These are phyloP conservation scores for Ochropacha duplaris DNA, from an alignment of 2,888 invertebrate species.

Conservation along the genomic window DNA sequence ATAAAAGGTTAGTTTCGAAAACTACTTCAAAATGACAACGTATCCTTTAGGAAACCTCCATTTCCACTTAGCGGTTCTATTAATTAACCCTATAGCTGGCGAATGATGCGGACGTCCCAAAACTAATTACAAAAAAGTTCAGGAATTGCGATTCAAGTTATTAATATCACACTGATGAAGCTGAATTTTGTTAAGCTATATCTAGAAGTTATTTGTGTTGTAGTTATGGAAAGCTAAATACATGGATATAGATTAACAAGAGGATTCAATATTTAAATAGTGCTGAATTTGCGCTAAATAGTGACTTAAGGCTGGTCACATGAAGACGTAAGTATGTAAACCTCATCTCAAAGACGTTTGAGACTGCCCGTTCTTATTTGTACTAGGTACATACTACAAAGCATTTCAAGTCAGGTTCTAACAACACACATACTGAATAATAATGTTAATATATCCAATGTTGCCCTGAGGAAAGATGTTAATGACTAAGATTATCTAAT, in stretches of 20 bases:
- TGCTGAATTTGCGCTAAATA: not conserved
- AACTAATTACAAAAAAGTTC: no score
- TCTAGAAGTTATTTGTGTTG: not conserved
- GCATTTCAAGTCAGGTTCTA: not conserved
- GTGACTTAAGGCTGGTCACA: not conserved
- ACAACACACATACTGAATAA: not conserved
- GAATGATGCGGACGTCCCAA: no score
- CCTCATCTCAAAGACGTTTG: not conserved
- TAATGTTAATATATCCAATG: not conserved
- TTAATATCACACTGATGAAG: not conserved
- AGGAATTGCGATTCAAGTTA: no score
- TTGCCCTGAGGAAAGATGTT: no score
- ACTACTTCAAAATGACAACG: no score
- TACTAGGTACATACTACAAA: not conserved
- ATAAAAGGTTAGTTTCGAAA: no score
- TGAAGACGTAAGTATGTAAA: not conserved
- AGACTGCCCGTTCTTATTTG: not conserved
- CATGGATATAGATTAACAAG: conserved; percentile 10
- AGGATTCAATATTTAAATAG: conserved; percentile 5
- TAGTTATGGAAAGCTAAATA: conserved; percentile 15
- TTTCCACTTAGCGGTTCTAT: no score
- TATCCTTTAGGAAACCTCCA: no score
- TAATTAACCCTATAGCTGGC: no score
- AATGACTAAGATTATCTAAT: no score
- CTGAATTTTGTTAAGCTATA: not conserved